Percentiles rank a stretch among this genome's conserved stretches.
Conservation (phyloP, 2,797 vertebrate genomes). For the Falco columbarius region DNA sequence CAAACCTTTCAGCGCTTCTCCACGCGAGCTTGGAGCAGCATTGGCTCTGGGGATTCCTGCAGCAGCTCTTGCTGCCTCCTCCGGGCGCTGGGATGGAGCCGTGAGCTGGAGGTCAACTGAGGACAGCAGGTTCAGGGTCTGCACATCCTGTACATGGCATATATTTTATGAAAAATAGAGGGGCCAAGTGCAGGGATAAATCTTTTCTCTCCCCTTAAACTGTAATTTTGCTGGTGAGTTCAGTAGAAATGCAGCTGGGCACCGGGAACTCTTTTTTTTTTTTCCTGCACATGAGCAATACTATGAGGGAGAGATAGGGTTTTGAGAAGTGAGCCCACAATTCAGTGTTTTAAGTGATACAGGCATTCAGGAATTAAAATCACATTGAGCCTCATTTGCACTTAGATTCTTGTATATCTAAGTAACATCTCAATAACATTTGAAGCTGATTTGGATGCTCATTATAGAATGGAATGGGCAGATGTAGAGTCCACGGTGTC, state of each 20-base stretch:
- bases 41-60: not conserved
- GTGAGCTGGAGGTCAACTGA: not conserved
- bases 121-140: not conserved
- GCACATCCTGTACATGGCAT: not conserved
- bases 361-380: not conserved
- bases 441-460: not conserved
- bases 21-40: rapidly evolving
- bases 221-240: not conserved
- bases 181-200: not conserved
- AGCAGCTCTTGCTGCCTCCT: not conserved
- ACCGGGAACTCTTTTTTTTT: not conserved
- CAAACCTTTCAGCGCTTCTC: not conserved
- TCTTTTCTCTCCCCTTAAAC: not conserved
- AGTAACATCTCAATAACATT: not conserved
- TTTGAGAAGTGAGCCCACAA: not conserved
- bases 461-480: not conserved
- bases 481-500: not conserved
- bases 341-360: not conserved
- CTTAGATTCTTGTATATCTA: not conserved
- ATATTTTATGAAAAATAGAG: not conserved
- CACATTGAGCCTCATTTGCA: not conserved
- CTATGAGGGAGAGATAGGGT: not conserved
- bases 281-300: rapidly evolving
- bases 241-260: not conserved
- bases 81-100: rapidly evolving